Conservation (phyloP, 1,140 invertebrate species). For the Popillia japonica region DNA sequence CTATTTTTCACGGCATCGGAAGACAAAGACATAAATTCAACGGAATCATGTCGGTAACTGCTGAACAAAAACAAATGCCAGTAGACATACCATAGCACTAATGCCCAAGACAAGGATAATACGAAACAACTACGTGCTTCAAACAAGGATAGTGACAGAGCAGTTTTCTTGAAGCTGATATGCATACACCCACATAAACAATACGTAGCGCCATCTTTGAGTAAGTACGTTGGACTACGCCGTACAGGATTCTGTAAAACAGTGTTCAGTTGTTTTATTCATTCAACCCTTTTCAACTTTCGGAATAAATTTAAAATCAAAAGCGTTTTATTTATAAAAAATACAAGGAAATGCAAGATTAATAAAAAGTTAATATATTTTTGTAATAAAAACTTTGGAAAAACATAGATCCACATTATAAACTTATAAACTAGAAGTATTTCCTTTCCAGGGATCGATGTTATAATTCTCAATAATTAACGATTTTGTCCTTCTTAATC, state of each 20-base stretch:
- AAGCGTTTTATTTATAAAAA: neutral
- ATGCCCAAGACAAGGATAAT: neutral
- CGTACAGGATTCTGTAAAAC: conserved; percentile 29
- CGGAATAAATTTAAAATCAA: neutral
- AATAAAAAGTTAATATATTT: neutral
- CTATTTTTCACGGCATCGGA: conserved; percentile 21
- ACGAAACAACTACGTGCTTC: neutral
- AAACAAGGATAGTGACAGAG: neutral
- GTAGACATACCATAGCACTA: neutral
- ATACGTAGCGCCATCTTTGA: neutral
- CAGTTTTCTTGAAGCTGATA: conserved; percentile 34
- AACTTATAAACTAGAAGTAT: neutral
- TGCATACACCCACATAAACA: conserved; percentile 29
- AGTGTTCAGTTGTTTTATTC: neutral
- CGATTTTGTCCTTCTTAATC: conserved; percentile 67
- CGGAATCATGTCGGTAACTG: conserved; percentile 36
- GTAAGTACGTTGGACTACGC: neutral
- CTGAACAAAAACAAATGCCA: conserved; percentile 36
- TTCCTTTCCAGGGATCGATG: conserved; percentile 43
- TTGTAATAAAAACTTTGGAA: neutral
- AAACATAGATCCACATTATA: neutral
- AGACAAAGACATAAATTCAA: conserved; percentile 38
- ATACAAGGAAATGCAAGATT: neutral
- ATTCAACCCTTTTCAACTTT: neutral
- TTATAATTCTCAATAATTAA: conserved; percentile 71